Evolutionary conservation across 2,888 invertebrate species (phyloP), one percentile per base, ranked within the genome.

Genomic region (Tridacna crocea): DNA sequence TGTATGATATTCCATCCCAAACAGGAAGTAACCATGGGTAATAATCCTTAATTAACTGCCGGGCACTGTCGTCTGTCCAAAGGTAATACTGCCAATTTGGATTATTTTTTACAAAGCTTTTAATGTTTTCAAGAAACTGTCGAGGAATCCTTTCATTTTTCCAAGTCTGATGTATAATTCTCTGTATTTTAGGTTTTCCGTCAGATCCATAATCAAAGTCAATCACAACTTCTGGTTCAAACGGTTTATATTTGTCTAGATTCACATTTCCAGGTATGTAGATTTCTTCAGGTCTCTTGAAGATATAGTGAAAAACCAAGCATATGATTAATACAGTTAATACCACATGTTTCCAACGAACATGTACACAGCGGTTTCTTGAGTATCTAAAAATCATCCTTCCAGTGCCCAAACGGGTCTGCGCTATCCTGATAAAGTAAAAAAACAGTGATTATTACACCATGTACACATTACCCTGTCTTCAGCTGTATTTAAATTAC

Each of bases 71-170:
- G 75, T 92, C 91, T n/a, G 92, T 93, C 94, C 94, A 94, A 24
- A 94, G 84, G 89, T 90, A 91, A 85, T 93, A 93, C 70, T 91
- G 88, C 93, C 92, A 93, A 47, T 88, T 89, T 10, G 93, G 93
- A 75, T 93, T 90, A 51, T 88, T 72, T 4, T 82, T 68, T 6
- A 79, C 75, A 92, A 93, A 93, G 1, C 91, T 88, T 76, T 88
- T 83, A 27, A 93, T 82, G 90, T 91, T 92, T 1, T 79, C 75
- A 4, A 80, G 77, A 83, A 90, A 88, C 72, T 87, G 88, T 24
- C 76, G 72, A 12, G 92, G 91, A 61, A 92, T 83, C 13, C 83
- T 24, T 2, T 75, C 82, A 72, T 82, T 79, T 82, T 90, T 90
- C 90, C 91, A 91, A 2, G 90, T 91, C 81, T 92, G 92, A 72